These are phyloP conservation scores for Aldrovandia affinis DNA, from an alignment of 2,797 vertebrate genomes.

Conservation along the genomic window DNA sequence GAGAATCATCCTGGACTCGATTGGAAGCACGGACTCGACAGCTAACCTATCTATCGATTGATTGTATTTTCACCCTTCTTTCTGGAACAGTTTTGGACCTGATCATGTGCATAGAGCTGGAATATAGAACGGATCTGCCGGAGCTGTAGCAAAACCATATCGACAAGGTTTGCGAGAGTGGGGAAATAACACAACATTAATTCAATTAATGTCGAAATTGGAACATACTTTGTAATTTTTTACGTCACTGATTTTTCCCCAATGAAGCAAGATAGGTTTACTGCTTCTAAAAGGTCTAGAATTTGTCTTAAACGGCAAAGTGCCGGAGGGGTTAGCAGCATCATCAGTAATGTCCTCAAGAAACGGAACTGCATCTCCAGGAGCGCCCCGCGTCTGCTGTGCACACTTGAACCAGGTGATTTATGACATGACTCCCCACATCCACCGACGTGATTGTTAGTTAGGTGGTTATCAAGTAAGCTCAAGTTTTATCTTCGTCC, in stretches of 20 bases:
- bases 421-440: neutral
- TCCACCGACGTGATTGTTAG: neutral
- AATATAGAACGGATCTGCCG: neutral
- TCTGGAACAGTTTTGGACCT: conserved; percentile 8
- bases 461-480: neutral
- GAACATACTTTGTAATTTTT: neutral
- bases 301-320: conserved; percentile 75
- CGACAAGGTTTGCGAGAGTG: neutral
- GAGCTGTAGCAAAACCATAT: neutral
- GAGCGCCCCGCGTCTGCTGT: conserved; percentile 92
- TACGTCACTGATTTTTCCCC: conserved; percentile 20
- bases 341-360: conserved; percentile 94
- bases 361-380: conserved; percentile 93
- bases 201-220: neutral
- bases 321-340: conserved; percentile 85
- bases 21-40: neutral
- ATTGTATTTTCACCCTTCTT: neutral
- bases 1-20: neutral
- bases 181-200: neutral
- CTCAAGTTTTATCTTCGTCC: too few relatives aligned
- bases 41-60: neutral
- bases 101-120: neutral
- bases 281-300: conserved; percentile 81
- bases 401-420: conserved; percentile 96
- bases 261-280: conserved; percentile 84